phyloP scores from a whole-genome alignment of 1,140 invertebrate genomes.

The Apis cerana region DNA sequence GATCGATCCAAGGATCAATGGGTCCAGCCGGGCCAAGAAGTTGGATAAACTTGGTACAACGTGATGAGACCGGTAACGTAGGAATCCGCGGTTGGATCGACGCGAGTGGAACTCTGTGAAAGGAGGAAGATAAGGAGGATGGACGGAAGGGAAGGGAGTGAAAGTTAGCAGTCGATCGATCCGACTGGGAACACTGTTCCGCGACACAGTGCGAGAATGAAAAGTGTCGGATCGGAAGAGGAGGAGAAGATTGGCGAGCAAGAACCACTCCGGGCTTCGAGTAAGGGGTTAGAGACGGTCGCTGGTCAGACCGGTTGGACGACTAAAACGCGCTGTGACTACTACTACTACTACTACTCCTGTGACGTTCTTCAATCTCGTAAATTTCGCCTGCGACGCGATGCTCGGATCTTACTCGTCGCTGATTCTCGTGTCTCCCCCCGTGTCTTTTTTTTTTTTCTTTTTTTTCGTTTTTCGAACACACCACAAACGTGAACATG shows the following conservation, averaged over 20 bases:
- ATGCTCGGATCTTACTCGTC: slow-evolving; percentile 28
- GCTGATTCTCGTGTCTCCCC: slow-evolving; percentile 11
- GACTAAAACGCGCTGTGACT: slow-evolving; percentile 46
- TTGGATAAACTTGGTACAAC: slow-evolving; percentile 19
- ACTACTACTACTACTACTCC: slow-evolving; percentile 30
- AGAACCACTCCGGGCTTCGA: not conserved
- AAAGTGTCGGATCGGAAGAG: slow-evolving; percentile 16
- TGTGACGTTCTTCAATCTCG: slow-evolving; percentile 16
- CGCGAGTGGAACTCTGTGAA: slow-evolving; percentile 5
- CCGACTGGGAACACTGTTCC: not conserved
- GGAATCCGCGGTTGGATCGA: not conserved
- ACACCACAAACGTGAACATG: slow-evolving; percentile 4
- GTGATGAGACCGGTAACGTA: not conserved
- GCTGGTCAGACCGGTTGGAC: slow-evolving; percentile 26
- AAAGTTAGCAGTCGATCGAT: not conserved
- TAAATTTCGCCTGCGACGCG: slow-evolving; percentile 20
- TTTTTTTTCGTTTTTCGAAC: slow-evolving; percentile 2
- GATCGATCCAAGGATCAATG: slow-evolving; percentile 8
- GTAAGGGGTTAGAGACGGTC: slow-evolving; percentile 9
- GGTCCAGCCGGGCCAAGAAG: not conserved
- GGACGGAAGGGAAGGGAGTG: not conserved
- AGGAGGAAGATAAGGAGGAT: not conserved
- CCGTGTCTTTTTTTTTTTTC: not conserved
- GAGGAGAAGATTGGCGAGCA: not conserved
- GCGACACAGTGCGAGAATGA: too few species aligned